Conservation (phyloP, 2,797 vertebrate species). For the Muscicapa comitata region DNA sequence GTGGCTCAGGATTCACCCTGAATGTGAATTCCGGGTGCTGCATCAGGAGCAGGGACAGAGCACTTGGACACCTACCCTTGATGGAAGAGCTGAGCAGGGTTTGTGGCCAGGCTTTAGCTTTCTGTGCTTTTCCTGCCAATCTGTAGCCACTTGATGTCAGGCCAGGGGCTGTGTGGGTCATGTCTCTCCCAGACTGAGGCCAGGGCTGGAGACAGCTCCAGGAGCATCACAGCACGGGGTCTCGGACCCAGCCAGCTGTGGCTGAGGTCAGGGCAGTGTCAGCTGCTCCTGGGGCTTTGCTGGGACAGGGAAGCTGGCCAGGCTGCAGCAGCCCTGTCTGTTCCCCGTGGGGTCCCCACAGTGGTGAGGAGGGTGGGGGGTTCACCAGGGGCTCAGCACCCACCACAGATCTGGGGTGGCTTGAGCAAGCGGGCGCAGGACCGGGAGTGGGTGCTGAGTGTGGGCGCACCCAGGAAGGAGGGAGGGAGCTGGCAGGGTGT, state of each 20-base stretch:
- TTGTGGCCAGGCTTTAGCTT: rapidly evolving
- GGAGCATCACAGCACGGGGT: rapidly evolving
- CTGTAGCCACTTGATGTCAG: rapidly evolving
- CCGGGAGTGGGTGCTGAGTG: background rate
- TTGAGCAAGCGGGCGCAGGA: background rate
- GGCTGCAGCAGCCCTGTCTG: background rate
- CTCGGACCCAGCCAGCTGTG: background rate
- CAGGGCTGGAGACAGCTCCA: background rate
- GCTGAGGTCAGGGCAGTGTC: background rate
- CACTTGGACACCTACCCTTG: rapidly evolving
- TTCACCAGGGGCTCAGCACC: background rate
- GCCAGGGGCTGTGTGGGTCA: background rate
- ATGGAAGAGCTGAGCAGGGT: background rate
- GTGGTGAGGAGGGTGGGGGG: rapidly evolving
- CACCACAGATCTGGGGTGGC: rapidly evolving
- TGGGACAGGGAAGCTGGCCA: background rate
- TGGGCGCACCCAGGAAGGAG: background rate
- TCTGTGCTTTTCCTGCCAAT: background rate
- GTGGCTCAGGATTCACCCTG: background rate
- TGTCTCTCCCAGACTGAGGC: rapidly evolving
- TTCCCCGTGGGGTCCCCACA: rapidly evolving
- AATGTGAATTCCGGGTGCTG: background rate
- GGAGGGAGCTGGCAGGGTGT: background rate
- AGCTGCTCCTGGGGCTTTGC: background rate
- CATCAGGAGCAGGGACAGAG: background rate